Evolutionary conservation across 2,797 vertebrate genomes (phyloP), one percentile per base, ranked within the genome.

Genomic region (Manis crassicaudata): DNA sequence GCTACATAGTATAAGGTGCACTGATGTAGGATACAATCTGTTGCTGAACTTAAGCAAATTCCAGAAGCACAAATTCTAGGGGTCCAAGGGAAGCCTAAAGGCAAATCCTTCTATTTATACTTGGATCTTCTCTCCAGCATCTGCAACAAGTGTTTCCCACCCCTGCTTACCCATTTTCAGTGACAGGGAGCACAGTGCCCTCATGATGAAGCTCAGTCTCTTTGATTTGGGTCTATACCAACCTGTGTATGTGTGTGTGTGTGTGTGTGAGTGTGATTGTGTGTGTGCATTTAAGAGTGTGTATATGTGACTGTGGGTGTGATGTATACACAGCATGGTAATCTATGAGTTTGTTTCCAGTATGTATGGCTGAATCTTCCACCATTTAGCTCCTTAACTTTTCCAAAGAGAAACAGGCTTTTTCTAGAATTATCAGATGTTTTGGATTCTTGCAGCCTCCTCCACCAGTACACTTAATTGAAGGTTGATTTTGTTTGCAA

Each of bases 401-500:
- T 95, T 92, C 81, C 35, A 88, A 84, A 60, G 62, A 90, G 58
- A 91, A 90, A 56, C 7, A 20, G 70, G 76, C 92, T 72, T 87
- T 90, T 90, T 50, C 72, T 79, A 77, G 87, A 29, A 80, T 82
- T 62, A 29, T 81, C 65, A 82, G 90, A 40, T 91, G 73, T 40
- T 96, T 85, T 43, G 29, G 12, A 80, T 95, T 93, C 73, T 72
- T 84, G 43, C 6, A 68, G 13, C 40, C 60, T 95, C 56, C n/a
- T 58, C 77, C 46, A 60, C 76, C 25, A 29, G 67, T 65, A 54
- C 32, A 56, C 77, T 96, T 91, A 90, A 95, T 95, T 85, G 75
- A 94, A 58, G 93, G 93, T 81, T 96, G 67, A 82, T 92, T 96
- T 72, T 94, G 73, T 95, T 97, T 93, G 95, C 77, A 92, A 85